phyloP scores from a whole-genome alignment of 2,888 invertebrate genomes.

The Tolmerus cingulatus region DNA sequence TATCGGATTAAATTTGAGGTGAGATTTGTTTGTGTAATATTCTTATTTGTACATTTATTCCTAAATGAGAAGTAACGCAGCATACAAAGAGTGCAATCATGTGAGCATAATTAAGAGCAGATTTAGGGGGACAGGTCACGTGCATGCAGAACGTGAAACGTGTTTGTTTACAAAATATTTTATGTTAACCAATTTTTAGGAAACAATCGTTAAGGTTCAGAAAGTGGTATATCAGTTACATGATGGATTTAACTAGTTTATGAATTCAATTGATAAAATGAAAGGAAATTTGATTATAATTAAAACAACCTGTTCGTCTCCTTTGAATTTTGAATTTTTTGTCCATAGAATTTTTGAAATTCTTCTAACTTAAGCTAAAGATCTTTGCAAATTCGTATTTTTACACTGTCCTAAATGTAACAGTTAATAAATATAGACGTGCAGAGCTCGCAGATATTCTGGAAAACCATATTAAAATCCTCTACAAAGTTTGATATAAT shows the following conservation, averaged over 20 bases:
- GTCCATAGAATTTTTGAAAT: constrained; percentile 4
- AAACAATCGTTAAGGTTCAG: background rate
- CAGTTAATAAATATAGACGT: constrained; percentile 11
- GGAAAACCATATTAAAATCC: background rate
- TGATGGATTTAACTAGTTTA: background rate
- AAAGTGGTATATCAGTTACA: background rate
- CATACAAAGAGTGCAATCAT: background rate
- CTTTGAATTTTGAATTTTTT: background rate
- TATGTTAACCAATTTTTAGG: background rate
- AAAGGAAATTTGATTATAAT: background rate
- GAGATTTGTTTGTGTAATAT: background rate
- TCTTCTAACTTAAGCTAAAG: background rate
- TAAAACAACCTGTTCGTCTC: background rate
- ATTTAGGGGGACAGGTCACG: constrained; percentile 5
- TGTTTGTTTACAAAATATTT: background rate
- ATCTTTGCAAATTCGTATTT: background rate
- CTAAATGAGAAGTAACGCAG: background rate
- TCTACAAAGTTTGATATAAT: background rate
- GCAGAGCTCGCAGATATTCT: background rate
- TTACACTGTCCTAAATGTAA: constrained; percentile 7
- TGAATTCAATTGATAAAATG: background rate
- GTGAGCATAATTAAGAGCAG: background rate
- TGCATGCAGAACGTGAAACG: background rate
- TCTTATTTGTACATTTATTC: background rate
- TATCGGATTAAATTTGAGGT: background rate